phyloP scores from a whole-genome alignment of 2,797 vertebrate species.

The Brotula barbata region DNA sequence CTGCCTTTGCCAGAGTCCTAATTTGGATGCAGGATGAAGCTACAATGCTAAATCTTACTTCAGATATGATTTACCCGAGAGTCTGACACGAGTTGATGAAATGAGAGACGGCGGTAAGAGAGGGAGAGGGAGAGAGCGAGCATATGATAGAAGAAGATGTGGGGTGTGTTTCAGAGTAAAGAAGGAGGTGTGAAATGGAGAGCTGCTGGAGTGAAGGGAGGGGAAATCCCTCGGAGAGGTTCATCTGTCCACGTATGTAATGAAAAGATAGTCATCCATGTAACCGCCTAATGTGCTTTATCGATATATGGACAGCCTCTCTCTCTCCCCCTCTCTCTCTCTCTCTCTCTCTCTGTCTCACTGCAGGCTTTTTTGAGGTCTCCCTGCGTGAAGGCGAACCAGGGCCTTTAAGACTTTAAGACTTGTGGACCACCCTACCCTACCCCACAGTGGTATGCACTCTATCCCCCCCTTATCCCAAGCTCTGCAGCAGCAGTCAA shows the following conservation, averaged over 20 bases:
- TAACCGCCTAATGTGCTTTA: constrained; percentile 63
- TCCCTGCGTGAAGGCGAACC: constrained; percentile 54
- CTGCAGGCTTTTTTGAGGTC: constrained; percentile 54
- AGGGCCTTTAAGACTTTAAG: constrained; percentile 54
- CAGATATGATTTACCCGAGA: neutral
- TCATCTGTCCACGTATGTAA: constrained; percentile 71
- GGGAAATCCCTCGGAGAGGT: constrained; percentile 65
- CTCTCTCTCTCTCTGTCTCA: constrained; percentile 18
- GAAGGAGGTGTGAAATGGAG: constrained; percentile 29
- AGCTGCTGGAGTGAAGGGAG: constrained; percentile 42
- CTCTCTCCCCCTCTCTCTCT: constrained; percentile 10
- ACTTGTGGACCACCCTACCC: constrained; percentile 62
- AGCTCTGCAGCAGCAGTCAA: constrained; percentile 61
- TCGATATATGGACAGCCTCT: constrained; percentile 52
- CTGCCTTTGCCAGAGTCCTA: neutral
- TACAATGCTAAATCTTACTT: neutral
- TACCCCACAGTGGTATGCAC: constrained; percentile 57
- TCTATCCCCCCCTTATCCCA: constrained; percentile 46
- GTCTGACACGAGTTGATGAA: constrained; percentile 8
- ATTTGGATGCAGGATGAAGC: constrained; percentile 3
- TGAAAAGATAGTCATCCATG: constrained; percentile 70
- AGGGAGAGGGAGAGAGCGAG: constrained; percentile 18
- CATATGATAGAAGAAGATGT: constrained; percentile 4
- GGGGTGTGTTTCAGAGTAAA: constrained; percentile 33
- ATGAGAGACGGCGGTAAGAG: neutral